Evolutionary conservation across 2,888 invertebrate species (phyloP), one percentile per base, ranked within the genome.

Genomic region (Entomobrya proxima): DNA sequence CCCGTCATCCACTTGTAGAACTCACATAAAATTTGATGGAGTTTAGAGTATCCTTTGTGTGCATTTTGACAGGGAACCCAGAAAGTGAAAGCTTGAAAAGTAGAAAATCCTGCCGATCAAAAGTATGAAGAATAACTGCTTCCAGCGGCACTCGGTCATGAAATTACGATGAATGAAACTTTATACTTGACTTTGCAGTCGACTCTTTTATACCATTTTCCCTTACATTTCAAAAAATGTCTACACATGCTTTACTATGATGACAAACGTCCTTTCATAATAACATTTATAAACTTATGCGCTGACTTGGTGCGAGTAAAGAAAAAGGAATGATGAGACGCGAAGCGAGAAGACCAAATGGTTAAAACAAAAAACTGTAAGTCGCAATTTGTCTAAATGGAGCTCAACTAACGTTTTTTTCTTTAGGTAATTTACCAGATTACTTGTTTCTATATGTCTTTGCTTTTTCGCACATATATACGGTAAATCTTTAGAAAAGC

Each of bases 401-500:
- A 67, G 79, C 78, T 24, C 24, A 50, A 50, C 78, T 50, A 64
- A 79, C 47, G 30, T 67, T 40, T 18, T 79, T 64, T 13, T 44
- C 32, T 40, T 35, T 55, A 52, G 35, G 80, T 80, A 69, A 80
- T 80, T 80, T 80, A 21, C 69, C 80, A 80, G 30, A 80, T 80
- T 72, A 80, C 55, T 80, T 69, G 37, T 32, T 72, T 78, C 44
- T 47, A 13, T 40, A n/a, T 18, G 21, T n/a, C 30, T 47, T 72
- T n/a, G 0, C n/a, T 64, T 64, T 35, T 5, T 64, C 11, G 1
- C 30, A 11, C 27, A 61, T 30, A 30, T 18, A 13, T 4, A 61
- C 30, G 27, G 2, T 44, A 44, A 11, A n/a, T n/a, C n/a, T n/a
- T n/a, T n/a, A n/a, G n/a, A n/a, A n/a, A n/a, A n/a, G n/a, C n/a